phyloP scores from a whole-genome alignment of 2,797 vertebrate species.

The Bucorvus abyssinicus region DNA sequence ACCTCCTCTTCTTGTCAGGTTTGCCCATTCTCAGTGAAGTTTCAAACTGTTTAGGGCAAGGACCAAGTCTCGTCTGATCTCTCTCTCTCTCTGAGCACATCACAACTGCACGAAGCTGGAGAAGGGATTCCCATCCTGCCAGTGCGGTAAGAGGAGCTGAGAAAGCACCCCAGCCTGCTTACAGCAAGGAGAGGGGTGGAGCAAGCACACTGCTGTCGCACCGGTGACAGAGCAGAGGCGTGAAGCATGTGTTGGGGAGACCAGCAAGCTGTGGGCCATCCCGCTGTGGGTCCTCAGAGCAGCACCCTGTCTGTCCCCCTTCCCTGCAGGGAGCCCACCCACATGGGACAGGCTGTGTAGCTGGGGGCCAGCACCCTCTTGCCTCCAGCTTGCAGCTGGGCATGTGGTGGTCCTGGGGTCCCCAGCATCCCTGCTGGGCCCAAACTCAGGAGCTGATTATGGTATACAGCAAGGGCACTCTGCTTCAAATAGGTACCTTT shows the following conservation, averaged over 20 bases:
- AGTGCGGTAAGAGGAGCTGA: not conserved
- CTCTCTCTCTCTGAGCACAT: not conserved
- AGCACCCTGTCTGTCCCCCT: not conserved
- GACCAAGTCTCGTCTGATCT: not conserved
- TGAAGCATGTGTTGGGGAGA: accelerated
- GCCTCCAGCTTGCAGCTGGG: accelerated
- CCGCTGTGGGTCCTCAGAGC: not conserved
- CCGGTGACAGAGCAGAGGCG: not conserved
- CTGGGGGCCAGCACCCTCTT: not conserved
- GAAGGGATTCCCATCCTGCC: not conserved
- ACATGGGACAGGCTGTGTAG: not conserved
- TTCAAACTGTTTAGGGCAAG: conserved; percentile 12
- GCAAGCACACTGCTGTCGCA: not conserved
- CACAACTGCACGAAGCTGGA: accelerated
- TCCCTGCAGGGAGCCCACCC: not conserved
- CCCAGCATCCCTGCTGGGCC: not conserved
- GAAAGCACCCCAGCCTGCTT: not conserved
- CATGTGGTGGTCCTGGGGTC: accelerated
- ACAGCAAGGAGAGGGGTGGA: not conserved
- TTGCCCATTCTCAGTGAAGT: not conserved
- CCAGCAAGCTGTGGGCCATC: not conserved
- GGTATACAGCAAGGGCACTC: not conserved
- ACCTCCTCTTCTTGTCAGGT: not conserved
- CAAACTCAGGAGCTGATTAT: not conserved
- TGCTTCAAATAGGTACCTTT: not conserved